phyloP scores from a whole-genome alignment of 2,888 invertebrate genomes.

The Brachynemurus nebulosus region DNA sequence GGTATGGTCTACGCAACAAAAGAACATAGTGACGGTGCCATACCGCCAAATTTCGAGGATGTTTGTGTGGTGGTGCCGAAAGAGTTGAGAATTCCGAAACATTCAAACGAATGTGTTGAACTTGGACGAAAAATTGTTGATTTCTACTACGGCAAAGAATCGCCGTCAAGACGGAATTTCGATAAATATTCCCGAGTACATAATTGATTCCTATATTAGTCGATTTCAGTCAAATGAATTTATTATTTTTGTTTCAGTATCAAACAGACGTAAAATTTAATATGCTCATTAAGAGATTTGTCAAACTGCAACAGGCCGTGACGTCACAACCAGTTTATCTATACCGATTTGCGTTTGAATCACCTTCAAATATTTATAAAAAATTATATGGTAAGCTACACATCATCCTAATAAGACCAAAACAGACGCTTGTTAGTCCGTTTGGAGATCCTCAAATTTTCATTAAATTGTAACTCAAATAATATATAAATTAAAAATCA shows the following conservation, averaged over 20 bases:
- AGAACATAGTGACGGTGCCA: not conserved
- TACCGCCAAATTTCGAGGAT: conserved; percentile 3
- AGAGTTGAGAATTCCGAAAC: conserved; percentile 8
- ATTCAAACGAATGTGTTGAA: conserved; percentile 21
- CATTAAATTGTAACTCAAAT: no score
- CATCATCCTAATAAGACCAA: not conserved
- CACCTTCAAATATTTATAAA: conserved; percentile 23
- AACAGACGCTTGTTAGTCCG: not conserved
- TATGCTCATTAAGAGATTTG: not conserved
- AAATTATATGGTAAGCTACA: conserved; percentile 13
- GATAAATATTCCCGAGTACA: conserved; percentile 6
- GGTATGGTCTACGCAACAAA: conserved; percentile 21
- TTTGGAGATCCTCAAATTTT: not conserved
- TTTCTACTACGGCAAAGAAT: conserved; percentile 23
- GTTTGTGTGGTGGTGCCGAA: not conserved
- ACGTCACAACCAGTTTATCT: conserved; percentile 22
- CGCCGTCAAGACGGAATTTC: conserved; percentile 17
- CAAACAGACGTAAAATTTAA: conserved; percentile 9
- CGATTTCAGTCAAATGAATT: not conserved
- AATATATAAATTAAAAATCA: no score
- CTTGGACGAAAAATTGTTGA: conserved; percentile 20
- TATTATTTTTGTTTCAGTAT: conserved; percentile 5
- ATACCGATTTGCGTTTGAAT: conserved; percentile 24
- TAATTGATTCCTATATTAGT: not conserved
- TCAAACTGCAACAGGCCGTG: conserved; percentile 12